phyloP scores from a whole-genome alignment of 2,113 vertebrate genomes.

The Mastomys coucha region DNA sequence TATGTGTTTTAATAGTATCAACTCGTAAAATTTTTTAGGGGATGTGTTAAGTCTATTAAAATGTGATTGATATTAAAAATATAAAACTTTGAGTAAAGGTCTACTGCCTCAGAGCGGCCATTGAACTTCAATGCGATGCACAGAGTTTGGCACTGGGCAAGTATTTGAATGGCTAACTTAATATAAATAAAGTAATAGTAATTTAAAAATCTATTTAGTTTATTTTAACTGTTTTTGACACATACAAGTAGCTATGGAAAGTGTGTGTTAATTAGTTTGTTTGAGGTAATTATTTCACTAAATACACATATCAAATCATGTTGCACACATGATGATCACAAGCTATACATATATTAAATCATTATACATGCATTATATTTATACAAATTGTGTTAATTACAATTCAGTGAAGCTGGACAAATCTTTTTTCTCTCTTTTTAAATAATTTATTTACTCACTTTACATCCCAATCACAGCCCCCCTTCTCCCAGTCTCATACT shows the following conservation, averaged over 20 bases:
- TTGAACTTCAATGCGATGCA: background rate
- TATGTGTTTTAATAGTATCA: background rate
- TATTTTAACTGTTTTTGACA: background rate
- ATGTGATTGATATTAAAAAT: background rate
- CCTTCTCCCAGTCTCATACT: no score
- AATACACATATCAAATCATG: background rate
- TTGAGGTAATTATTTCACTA: background rate
- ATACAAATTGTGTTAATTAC: background rate
- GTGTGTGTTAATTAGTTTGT: background rate
- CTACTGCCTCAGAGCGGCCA: background rate
- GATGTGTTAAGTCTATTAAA: background rate
- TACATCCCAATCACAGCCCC: no score
- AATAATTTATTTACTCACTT: no score
- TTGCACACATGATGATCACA: background rate
- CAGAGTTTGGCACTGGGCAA: background rate
- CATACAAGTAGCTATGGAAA: background rate
- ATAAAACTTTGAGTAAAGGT: background rate
- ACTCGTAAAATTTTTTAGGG: background rate
- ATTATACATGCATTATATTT: background rate
- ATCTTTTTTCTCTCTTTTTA: background rate
- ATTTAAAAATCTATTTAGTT: background rate
- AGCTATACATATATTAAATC: background rate
- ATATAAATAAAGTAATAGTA: background rate
- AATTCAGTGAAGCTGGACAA: background rate
- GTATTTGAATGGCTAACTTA: background rate